Evolutionary conservation across 2,888 invertebrate genomes (phyloP).

Genomic region (Toxonevra muliebris): DNA sequence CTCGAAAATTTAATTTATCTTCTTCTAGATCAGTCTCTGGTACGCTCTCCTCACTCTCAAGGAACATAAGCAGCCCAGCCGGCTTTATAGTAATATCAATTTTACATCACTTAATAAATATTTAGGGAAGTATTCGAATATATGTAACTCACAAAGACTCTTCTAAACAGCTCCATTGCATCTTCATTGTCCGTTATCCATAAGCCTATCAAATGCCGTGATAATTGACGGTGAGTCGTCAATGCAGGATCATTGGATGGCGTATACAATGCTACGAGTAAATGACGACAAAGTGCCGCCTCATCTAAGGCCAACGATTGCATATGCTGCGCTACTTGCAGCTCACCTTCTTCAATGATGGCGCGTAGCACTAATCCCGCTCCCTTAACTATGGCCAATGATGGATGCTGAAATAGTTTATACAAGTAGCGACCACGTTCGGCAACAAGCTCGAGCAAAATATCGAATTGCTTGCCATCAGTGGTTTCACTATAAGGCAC

Average conservation of each 20-base stretch:
- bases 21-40: slow-evolving; percentile 71
- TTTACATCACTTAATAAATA: not conserved
- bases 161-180: slow-evolving; percentile 83
- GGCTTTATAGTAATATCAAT: slow-evolving; percentile 71
- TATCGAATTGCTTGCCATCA: slow-evolving; percentile 95
- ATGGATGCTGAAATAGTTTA: slow-evolving; percentile 86
- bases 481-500: slow-evolving; percentile 99
- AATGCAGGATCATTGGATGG: slow-evolving; percentile 81
- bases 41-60: slow-evolving; percentile 87
- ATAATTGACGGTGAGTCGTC: slow-evolving; percentile 89
- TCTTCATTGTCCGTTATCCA: slow-evolving; percentile 96
- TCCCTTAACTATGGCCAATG: slow-evolving; percentile 97
- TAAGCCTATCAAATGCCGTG: slow-evolving; percentile 91
- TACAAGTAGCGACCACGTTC: slow-evolving; percentile 90
- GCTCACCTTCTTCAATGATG: slow-evolving; percentile 95
- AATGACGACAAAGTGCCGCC: slow-evolving; percentile 93
- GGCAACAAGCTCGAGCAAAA: slow-evolving; percentile 92
- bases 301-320: slow-evolving; percentile 95
- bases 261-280: slow-evolving; percentile 89
- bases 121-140: not conserved
- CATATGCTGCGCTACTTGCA: slow-evolving; percentile 92
- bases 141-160: slow-evolving; percentile 79
- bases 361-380: slow-evolving; percentile 98
- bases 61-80: slow-evolving; percentile 85
- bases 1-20: slow-evolving; percentile 80